Percentiles rank a stretch among this genome's conserved stretches.
phyloP scores from a whole-genome alignment of 2,888 invertebrate genomes.

The Hedya salicella region DNA sequence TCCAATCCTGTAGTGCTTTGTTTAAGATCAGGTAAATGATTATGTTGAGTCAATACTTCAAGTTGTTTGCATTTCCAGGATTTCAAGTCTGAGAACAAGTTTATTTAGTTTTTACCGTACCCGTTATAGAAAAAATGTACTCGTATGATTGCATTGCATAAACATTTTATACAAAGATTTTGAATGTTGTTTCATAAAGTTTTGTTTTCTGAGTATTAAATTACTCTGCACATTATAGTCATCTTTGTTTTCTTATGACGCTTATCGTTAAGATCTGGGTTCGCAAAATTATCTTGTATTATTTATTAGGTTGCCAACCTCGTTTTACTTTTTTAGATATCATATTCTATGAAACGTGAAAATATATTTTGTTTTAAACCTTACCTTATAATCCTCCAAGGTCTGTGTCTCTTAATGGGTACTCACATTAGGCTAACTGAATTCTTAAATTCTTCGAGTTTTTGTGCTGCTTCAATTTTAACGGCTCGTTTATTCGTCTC shows the following conservation, averaged over 20 bases:
- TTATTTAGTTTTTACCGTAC: background rate
- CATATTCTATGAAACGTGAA: background rate
- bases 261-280: constrained; percentile 1
- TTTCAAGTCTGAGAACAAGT: background rate
- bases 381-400: constrained; percentile 32
- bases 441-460: constrained; percentile 30
- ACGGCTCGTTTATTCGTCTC: constrained; percentile 2
- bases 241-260: background rate
- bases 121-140: background rate
- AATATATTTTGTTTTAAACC: constrained; percentile 16
- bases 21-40: background rate
- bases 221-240: background rate
- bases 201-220: background rate
- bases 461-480: constrained; percentile 24
- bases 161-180: background rate
- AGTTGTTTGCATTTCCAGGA: background rate
- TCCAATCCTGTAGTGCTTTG: background rate
- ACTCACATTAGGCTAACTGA: constrained; percentile 40
- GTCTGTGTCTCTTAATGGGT: constrained; percentile 25
- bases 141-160: no score
- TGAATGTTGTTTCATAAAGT: background rate
- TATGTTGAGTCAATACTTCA: background rate
- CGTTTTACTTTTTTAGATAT: background rate
- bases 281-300: constrained; percentile 2
- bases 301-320: constrained; percentile 7